A percentile compares a stretch with the other conserved stretches of the same genome.
Evolutionary conservation across 2,888 invertebrate genomes (phyloP).

Genomic region (Pammene fasciana): DNA sequence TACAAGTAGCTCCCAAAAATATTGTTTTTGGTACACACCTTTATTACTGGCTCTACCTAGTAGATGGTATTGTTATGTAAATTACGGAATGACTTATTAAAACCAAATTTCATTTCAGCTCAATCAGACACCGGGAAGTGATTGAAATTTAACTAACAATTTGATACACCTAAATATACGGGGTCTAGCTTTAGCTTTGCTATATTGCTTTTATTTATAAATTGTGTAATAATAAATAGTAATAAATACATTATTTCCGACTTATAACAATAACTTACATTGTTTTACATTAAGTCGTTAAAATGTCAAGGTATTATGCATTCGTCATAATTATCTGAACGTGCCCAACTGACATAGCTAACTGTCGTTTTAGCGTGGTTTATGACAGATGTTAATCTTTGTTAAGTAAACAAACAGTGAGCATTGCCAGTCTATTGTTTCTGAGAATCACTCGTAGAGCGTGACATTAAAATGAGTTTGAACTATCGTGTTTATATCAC

Average conservation of each 20-base stretch:
- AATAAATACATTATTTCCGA: background rate
- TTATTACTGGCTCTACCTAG: too few relatives aligned
- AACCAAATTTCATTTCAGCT: too few relatives aligned
- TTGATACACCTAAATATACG: too few relatives aligned
- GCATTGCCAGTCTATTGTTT: slow-evolving; percentile 24
- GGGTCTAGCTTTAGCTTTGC: too few relatives aligned
- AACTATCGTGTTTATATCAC: slow-evolving; percentile 15
- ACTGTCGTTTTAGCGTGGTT: slow-evolving; percentile 34
- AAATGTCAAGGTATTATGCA: slow-evolving; percentile 35
- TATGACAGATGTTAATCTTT: slow-evolving; percentile 37
- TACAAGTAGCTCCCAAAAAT: too few relatives aligned
- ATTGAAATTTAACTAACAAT: too few relatives aligned
- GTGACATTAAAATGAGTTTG: slow-evolving; percentile 22
- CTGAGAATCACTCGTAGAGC: slow-evolving; percentile 13
- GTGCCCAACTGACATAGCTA: slow-evolving; percentile 30
- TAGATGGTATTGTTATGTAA: background rate
- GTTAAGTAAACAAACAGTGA: slow-evolving; percentile 34
- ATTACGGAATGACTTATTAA: too few relatives aligned
- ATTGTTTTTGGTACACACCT: too few relatives aligned
- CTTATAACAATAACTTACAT: background rate
- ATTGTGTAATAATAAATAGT: background rate
- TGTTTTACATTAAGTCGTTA: slow-evolving; percentile 17
- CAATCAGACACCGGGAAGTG: too few relatives aligned
- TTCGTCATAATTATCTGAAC: slow-evolving; percentile 41
- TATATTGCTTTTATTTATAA: too few relatives aligned